Conservation (phyloP, 2,113 vertebrate genomes). For the Erpornis zantholeuca region DNA sequence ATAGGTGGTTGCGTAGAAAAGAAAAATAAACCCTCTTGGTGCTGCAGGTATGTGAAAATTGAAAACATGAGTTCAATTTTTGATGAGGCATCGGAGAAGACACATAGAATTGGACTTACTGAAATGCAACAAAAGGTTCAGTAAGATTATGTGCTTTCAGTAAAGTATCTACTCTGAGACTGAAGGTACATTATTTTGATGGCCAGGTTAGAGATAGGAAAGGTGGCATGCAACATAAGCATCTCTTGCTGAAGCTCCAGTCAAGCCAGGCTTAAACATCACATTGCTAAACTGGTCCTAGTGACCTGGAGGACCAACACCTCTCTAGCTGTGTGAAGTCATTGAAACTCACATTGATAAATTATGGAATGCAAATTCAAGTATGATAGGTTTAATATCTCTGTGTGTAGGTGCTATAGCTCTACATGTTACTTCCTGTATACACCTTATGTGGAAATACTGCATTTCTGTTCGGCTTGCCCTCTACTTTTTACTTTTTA, state of each 20-base stretch:
- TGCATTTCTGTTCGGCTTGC: not conserved
- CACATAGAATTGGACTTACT: not conserved
- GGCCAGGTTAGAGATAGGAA: not conserved
- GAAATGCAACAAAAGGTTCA: not conserved
- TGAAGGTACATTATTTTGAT: not conserved
- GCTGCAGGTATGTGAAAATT: not conserved
- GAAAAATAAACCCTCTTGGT: not conserved
- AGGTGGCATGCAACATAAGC: not conserved
- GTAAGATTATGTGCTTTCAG: not conserved
- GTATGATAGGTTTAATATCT: not conserved
- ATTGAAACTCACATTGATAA: not conserved
- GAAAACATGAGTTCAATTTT: not conserved
- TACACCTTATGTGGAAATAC: not conserved
- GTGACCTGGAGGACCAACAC: not conserved
- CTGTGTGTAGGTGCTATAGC: not conserved
- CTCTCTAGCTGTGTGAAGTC: not conserved
- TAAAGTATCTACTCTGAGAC: not conserved
- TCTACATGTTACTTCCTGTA: fast-evolving
- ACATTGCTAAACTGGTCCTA: not conserved
- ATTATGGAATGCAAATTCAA: not conserved
- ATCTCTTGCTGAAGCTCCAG: not conserved
- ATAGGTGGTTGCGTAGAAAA: not conserved
- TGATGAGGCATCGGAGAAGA: not conserved
- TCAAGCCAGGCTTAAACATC: not conserved
- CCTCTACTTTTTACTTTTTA: not conserved